Base-by-base conservation (phyloP, 2,888 invertebrate species). In the Archaeoteleia sp. region DNA sequence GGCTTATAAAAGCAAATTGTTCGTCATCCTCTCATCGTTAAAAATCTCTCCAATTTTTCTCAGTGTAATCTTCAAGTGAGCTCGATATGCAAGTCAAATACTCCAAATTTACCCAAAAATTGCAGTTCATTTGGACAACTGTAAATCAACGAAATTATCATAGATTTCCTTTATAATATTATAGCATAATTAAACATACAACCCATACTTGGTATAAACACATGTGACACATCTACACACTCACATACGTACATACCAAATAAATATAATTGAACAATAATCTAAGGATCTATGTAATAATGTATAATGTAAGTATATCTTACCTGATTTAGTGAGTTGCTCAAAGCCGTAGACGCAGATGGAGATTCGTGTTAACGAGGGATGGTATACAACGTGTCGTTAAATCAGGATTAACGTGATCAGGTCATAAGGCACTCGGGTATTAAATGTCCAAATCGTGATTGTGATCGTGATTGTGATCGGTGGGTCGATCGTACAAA, bases 341-440 rank as follows among this genome's bases (percentile, higher is more conserved):
- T 58, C 34, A 49, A 29, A 48, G 27, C 17, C 42, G 65, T 29
- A 60, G 68, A 55, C 43, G 46, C 37, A 51, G 51, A 35, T 49
- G 35, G 42, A 60, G 45, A 60, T 29, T 60, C 48, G 10, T 32
- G 30, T 45, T n/a, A 37, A 40, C 8, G n/a, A 34, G 40, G 40
- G 35, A 48, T 53, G 45, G 20, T 32, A 45, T n/a, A n/a, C n/a
- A n/a, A 32, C 39, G 29, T 58, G 37, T 25, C 34, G 15, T 57
- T 63, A 45, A 48, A 40, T 49, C 35, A 25, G 55, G 54, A 55
- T 51, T 51, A 60, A n/a, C 23, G 45, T 55, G 57, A 57, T 46
- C 45, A 34, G 65, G 61, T 67, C 46, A 57, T 67, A 70, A 70
- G 70, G 70, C 70, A 70, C 70, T 67, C 67, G 51, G 54, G 60